Evolutionary conservation across 1,140 invertebrate species (phyloP), one percentile per base, ranked within the genome.

Genomic region (Kradibia gibbosae): DNA sequence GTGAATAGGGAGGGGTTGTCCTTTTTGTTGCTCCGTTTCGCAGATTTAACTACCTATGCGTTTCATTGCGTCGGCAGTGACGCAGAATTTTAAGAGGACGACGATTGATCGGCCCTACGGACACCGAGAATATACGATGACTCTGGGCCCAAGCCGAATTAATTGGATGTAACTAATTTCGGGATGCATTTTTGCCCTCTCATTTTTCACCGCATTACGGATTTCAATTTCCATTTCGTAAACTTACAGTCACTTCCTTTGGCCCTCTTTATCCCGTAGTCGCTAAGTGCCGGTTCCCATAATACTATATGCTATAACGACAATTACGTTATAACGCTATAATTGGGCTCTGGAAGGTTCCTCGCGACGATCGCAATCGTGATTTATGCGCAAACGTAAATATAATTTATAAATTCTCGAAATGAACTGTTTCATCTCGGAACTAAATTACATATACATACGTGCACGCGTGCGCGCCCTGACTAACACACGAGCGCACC

Each of bases 141-240:
- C 5, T 36, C 60, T 15, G 31, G n/a, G 10, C 31, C 60, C 31
- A 34, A 28, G 36, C 36, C 22, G 60, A 65, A 65, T 65, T 65
- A 65, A 65, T 65, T 65, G 60, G 60, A 65, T 65, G 60, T 65
- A 65, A 65, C 60, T 65, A 65, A 65, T 65, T 65, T 65, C 36
- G 60, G 60, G 13, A 31, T 4, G 31, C 31, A 65, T 65, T 36
- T 34, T 65, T 65, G 28, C 31, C 8, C 57, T 25, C 67, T 45
- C 67, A 42, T 45, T 70, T 70, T 70, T 70, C 39, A 42, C 1
- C 10, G 31, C 45, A 11, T 45, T 45, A 39, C n/a, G 31, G 36
- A 36, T 36, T 36, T 36, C 67, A 42, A 39, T 70, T 4, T 36
- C 20, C 67, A 42, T 70, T 70, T 25, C 39, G 8, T 22, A 42